Evolutionary conservation across 2,113 vertebrate genomes (phyloP).

Genomic region (Irena cyanogastra): DNA sequence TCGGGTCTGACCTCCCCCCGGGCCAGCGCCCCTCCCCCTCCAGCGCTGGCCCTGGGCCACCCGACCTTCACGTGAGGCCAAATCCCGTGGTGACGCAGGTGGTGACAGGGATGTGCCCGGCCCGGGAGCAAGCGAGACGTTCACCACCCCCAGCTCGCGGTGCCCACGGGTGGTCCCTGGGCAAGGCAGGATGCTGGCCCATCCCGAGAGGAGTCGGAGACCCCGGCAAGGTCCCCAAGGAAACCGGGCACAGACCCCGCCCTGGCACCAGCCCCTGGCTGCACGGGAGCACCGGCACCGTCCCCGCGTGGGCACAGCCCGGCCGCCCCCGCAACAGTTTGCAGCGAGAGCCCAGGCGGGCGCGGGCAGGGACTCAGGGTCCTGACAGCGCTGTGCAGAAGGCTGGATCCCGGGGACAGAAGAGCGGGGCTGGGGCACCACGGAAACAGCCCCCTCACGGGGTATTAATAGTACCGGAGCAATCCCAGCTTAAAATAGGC

Average conservation of each 20-base stretch:
- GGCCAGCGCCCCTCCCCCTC: accelerated
- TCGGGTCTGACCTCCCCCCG: neutral
- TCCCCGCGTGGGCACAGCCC: neutral
- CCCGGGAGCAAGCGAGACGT: accelerated
- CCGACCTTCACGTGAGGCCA: neutral
- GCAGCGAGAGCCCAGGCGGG: neutral
- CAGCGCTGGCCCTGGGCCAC: neutral
- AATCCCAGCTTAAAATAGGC: conserved; percentile 59
- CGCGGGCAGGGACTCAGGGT: neutral
- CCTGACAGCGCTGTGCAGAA: neutral
- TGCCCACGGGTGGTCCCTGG: neutral
- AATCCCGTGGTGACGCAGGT: neutral
- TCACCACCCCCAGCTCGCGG: neutral
- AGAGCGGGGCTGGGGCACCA: neutral
- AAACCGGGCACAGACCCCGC: neutral
- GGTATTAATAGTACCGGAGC: conserved; percentile 59
- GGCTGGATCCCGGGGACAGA: neutral
- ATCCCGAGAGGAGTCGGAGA: neutral
- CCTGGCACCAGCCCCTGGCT: accelerated
- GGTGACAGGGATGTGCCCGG: neutral
- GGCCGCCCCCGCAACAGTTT: neutral
- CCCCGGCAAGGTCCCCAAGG: neutral
- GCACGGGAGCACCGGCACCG: neutral
- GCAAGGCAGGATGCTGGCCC: neutral
- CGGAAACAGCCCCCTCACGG: conserved; percentile 8